Percentiles rank a stretch among this genome's conserved stretches.
Evolutionary conservation across 2,113 vertebrate species (phyloP).

Genomic region (Illadopsis cleaveri): DNA sequence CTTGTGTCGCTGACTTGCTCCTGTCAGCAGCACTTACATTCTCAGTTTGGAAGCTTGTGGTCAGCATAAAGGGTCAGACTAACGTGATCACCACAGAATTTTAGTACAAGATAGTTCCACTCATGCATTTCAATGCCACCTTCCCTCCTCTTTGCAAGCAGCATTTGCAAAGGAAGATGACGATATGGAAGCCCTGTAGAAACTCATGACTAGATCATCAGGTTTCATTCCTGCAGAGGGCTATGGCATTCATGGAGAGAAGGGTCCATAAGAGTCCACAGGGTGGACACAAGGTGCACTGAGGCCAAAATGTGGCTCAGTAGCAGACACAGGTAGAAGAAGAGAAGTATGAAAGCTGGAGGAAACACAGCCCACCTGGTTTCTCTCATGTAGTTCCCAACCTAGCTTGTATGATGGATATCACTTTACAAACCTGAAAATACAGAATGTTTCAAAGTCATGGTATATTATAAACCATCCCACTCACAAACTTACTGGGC

Average conservation of each 20-base stretch:
- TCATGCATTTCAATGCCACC: neutral
- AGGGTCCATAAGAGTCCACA: neutral
- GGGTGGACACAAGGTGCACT: neutral
- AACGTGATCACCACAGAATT: neutral
- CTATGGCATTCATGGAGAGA: neutral
- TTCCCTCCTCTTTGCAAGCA: neutral
- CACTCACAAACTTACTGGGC: neutral
- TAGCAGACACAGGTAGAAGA: neutral
- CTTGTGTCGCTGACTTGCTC: neutral
- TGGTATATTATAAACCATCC: neutral
- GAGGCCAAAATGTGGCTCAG: neutral
- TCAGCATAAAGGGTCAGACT: neutral
- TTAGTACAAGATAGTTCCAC: neutral
- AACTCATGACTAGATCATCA: neutral
- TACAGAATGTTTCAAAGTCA: neutral
- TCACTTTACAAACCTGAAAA: neutral
- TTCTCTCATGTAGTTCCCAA: neutral
- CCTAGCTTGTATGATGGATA: neutral
- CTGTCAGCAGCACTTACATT: neutral
- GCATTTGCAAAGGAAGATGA: neutral
- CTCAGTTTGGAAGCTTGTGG: neutral
- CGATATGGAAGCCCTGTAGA: accelerated
- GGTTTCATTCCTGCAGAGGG: neutral
- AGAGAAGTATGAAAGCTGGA: neutral
- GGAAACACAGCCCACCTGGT: neutral